Conservation (phyloP, 2,888 invertebrate species). For the Scaptomyza tumidula region DNA sequence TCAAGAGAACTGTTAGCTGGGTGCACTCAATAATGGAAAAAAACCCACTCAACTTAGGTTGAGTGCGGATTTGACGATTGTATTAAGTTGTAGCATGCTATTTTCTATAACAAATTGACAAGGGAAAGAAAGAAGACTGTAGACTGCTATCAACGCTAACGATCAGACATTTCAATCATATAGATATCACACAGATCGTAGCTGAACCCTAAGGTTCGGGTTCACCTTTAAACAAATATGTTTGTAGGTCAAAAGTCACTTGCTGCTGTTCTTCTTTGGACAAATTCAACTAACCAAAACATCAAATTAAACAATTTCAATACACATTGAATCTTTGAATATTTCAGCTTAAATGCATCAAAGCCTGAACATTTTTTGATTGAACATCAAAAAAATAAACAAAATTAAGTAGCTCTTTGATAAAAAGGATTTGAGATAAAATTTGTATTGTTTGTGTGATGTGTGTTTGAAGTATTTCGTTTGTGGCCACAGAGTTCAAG, state of each 20-base stretch:
- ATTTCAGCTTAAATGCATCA: not conserved
- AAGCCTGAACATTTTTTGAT: not conserved
- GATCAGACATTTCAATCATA: not conserved
- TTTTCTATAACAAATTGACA: not conserved
- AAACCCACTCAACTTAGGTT: not conserved
- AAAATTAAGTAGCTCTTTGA: not conserved
- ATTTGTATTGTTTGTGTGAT: not conserved
- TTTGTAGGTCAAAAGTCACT: too few species aligned
- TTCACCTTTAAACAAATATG: too few species aligned
- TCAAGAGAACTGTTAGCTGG: too few species aligned
- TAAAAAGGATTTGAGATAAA: not conserved
- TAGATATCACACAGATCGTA: too few species aligned
- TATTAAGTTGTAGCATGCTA: not conserved
- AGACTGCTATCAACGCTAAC: not conserved
- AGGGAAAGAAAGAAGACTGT: too few species aligned
- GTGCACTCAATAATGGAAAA: not conserved
- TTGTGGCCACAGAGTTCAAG: slow-evolving; percentile 30
- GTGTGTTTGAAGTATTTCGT: slow-evolving; percentile 2
- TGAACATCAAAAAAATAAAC: not conserved
- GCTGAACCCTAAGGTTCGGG: too few species aligned
- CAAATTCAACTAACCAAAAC: too few species aligned
- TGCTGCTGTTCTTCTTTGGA: too few species aligned
- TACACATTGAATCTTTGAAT: not conserved
- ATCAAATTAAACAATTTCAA: too few species aligned
- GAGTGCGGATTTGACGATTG: not conserved